A percentile compares a stretch with the other conserved stretches of the same genome.
These are phyloP conservation scores for Coelopa frigida DNA, from an alignment of 1,140 invertebrate species.

Conservation along the genomic window DNA sequence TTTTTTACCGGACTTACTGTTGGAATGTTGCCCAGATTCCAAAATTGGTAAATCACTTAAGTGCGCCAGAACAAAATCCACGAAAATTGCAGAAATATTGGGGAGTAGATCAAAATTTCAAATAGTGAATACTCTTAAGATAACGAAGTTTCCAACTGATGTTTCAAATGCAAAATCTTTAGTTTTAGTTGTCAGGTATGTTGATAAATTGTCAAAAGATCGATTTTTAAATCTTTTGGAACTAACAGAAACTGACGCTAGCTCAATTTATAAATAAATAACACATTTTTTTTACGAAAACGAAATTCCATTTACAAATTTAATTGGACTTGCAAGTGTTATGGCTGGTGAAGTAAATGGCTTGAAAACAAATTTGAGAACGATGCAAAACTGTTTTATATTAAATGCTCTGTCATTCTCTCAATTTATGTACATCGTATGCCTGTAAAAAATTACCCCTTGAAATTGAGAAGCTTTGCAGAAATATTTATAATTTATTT, in stretches of 20 bases:
- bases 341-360: neutral
- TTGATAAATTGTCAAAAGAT: neutral
- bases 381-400: slow-evolving; percentile 10
- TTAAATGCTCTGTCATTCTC: slow-evolving; percentile 12
- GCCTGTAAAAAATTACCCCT: slow-evolving; percentile 25
- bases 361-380: slow-evolving; percentile 6
- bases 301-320: neutral
- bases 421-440: slow-evolving; percentile 19
- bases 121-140: neutral
- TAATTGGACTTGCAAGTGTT: neutral
- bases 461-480: slow-evolving; percentile 19
- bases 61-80: neutral
- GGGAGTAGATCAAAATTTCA: neutral
- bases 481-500: slow-evolving; percentile 25
- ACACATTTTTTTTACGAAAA: neutral
- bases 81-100: neutral
- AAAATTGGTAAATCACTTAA: neutral
- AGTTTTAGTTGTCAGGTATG: neutral
- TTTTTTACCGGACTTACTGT: neutral
- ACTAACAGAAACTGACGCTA: neutral
- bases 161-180: neutral
- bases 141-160: neutral
- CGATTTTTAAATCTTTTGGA: neutral
- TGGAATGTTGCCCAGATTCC: neutral
- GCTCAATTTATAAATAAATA: neutral